phyloP scores from a whole-genome alignment of 2,113 vertebrate genomes.

The Eira barbara region DNA sequence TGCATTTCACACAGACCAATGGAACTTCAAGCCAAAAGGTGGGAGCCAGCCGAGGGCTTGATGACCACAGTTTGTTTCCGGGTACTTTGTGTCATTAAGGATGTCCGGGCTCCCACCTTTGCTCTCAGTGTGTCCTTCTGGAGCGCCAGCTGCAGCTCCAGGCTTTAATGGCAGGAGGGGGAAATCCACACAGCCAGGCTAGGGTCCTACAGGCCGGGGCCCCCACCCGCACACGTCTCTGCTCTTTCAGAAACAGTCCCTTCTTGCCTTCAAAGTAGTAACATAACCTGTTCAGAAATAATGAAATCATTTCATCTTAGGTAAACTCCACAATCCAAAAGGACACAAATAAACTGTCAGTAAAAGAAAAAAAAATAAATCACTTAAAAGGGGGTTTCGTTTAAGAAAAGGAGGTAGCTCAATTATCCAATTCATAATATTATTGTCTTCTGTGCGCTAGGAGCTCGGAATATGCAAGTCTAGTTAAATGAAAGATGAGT shows the following conservation, averaged over 20 bases:
- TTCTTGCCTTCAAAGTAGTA: not conserved
- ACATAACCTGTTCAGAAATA: not conserved
- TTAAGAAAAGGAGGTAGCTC: not conserved
- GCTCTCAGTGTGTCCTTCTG: not conserved
- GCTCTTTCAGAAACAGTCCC: not conserved
- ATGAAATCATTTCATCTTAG: not conserved
- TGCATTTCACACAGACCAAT: not conserved
- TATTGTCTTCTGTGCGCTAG: not conserved
- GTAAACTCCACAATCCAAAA: not conserved
- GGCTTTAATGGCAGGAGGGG: not conserved
- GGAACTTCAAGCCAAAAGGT: not conserved
- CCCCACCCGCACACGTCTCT: not conserved
- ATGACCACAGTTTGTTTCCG: no score
- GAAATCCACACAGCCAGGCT: not conserved
- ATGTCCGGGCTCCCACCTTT: rapidly evolving
- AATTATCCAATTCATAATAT: not conserved
- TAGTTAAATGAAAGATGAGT: not conserved
- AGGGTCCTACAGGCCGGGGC: no score
- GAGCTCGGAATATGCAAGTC: not conserved
- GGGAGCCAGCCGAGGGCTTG: rapidly evolving
- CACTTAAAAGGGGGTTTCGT: not conserved
- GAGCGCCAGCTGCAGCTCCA: not conserved
- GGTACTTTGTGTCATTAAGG: not conserved
- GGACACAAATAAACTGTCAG: not conserved
- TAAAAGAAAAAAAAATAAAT: not conserved